Evolutionary conservation across 1,140 invertebrate genomes (phyloP).

Genomic region (Drosophila chauvacae): DNA sequence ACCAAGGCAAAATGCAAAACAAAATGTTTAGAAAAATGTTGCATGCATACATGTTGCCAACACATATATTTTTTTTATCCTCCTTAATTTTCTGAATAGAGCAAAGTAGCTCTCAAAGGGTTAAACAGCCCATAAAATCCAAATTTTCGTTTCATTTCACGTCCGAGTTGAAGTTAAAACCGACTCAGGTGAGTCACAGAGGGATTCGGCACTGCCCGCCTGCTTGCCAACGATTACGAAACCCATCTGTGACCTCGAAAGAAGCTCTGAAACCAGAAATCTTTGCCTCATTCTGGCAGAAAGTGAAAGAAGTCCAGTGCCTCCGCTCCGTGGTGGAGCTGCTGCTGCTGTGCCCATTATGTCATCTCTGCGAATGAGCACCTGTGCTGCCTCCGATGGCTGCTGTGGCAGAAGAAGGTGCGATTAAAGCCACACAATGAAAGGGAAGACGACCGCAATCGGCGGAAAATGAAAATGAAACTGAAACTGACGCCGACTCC

Average conservation of each 20-base stretch:
- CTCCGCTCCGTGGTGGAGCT: background rate
- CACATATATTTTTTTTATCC: background rate
- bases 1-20: too few relatives aligned
- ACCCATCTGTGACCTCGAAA: constrained; percentile 48
- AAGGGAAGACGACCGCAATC: constrained; percentile 49
- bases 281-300: constrained; percentile 38
- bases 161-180: constrained; percentile 16
- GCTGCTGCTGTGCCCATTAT: constrained; percentile 30
- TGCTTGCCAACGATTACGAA: constrained; percentile 6
- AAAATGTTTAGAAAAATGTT: background rate
- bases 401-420: constrained; percentile 10
- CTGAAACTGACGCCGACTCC: constrained; percentile 36
- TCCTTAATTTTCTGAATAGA: background rate
- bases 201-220: background rate
- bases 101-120: background rate
- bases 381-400: constrained; percentile 17
- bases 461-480: constrained; percentile 46
- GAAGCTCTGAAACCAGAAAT: constrained; percentile 29
- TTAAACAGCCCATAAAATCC: constrained; percentile 25
- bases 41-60: background rate
- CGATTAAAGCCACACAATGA: constrained; percentile 32
- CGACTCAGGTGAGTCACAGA: constrained; percentile 10
- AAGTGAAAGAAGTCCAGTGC: constrained; percentile 49
- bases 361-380: constrained; percentile 34
- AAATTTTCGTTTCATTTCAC: constrained; percentile 51